Evolutionary conservation across 2,888 invertebrate genomes (phyloP), one percentile per base, ranked within the genome.

Genomic region (Operophtera brumata): DNA sequence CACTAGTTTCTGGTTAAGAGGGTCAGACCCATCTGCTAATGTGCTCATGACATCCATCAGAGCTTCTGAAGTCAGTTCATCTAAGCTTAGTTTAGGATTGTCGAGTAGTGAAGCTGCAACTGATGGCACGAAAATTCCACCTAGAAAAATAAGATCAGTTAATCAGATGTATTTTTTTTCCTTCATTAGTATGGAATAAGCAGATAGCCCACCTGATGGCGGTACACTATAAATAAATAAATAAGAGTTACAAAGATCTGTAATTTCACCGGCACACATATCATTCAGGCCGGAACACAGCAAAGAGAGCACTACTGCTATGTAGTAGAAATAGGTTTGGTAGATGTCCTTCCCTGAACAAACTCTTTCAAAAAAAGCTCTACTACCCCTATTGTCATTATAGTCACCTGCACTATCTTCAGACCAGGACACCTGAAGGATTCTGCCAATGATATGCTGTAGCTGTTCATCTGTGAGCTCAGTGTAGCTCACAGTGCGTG

Each of bases 401-500:
- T 8, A 7, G 66, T 68, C 73, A 79, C 93, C 93, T 67, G 87
- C 85, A 69, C 91, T 91, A 45, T 89, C 89, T 67, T 92, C 92
- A 58, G 91, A 92, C 93, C 95, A 96, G 1, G 94, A 93, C 34
- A 94, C 93, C 75, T 94, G 93, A 12, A 96, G 82, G 51, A 96
- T 93, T 70, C 93, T 92, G 1, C 94, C 93, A 43, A 95, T 90
- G 61, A 93, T 91, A 49, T 90, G 81, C 58, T 92, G 85, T 20
- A 94, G 86, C 72, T 94, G 93, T 47, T 94, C 94, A 57, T 92
- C 92, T 6, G 92, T 92, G 49, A 93, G 80, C 74, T 94, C 94
- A 10, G 91, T 90, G 59, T 91, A 88, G 69, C 90, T 91, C 36
- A 88, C 79, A 26, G 91, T 90, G 41, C 90, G 76, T 13, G 86